Base-by-base conservation (phyloP, 2,888 invertebrate genomes). In the Nomada ruficornis region DNA sequence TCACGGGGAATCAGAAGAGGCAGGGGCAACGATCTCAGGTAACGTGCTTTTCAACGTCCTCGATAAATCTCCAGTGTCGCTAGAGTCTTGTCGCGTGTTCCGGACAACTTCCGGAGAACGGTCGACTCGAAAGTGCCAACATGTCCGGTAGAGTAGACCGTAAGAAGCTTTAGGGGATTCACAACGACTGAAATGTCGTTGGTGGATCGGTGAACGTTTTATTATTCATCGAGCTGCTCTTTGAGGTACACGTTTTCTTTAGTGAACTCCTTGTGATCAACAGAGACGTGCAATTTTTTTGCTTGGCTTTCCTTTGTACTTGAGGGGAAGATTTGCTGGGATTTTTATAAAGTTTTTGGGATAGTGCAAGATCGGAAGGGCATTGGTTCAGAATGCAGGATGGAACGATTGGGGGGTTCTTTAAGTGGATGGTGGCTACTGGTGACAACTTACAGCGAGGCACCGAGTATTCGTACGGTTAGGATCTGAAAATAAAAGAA, bases 1-100 rank as follows among this genome's bases (percentile, higher is more conserved):
- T 95, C 95, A 4, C 93, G 96, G 69, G 94, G 94, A 80, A 91
- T 93, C 77, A 90, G 94, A 83, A 90, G 93, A 77, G 94, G 95
- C 87, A 94, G 95, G 91, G 95, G 95, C 90, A 95, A 95, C 90
- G 95, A 95, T 93, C 94, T 95, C 92, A 95, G 95, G 95, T 95
- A 92, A 94, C 92, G 60, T 69, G 68, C 4, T 5, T 44, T 23
- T 44, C 18, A 23, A 52, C 65, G 10, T 65, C 29, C n/a, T 55
- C 54, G 42, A 47, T 57, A 20, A 70, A 36, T 2, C 29, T 29
- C 42, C 55, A 13, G 9, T 13, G 29, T 59, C 26, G 26, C 50
- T 50, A 20, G 36, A 29, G 29, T 59, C 29, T 60, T 20, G 42
- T 60, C 29, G 47, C 47, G 23, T 55, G 54, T 68, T 18, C 54